A percentile compares a stretch with the other conserved stretches of the same genome.
phyloP scores from a whole-genome alignment of 1,140 invertebrate species.

The Lasioglossum baleicum region DNA sequence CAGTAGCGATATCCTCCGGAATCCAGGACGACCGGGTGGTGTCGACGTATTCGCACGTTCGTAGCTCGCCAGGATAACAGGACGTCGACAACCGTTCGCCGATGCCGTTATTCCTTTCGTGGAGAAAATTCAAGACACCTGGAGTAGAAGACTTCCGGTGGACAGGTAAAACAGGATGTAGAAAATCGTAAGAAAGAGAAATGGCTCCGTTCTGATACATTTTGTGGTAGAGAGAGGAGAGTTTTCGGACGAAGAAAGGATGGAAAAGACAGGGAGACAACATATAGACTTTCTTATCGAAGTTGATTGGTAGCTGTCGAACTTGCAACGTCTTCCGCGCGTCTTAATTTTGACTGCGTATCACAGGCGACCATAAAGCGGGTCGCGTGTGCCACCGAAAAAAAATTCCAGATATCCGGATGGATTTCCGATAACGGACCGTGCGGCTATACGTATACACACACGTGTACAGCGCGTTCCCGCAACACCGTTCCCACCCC shows the following conservation, averaged over 20 bases:
- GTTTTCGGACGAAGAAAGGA: too few species aligned
- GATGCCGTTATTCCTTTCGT: background rate
- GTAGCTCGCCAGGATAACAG: conserved; percentile 47
- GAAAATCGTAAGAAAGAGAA: background rate
- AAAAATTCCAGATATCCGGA: conserved; percentile 61
- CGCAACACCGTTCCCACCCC: background rate
- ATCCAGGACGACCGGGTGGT: conserved; percentile 2
- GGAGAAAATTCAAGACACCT: background rate
- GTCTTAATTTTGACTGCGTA: conserved; percentile 53
- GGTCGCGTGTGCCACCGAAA: conserved; percentile 44
- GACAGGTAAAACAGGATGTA: background rate
- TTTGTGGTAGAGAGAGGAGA: too few species aligned
- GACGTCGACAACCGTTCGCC: conserved; percentile 4
- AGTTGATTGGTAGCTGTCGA: conserved; percentile 24
- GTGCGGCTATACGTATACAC: conserved; percentile 27
- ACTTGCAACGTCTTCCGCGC: conserved; percentile 34
- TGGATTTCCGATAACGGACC: conserved; percentile 56
- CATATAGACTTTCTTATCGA: background rate
- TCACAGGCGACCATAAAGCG: conserved; percentile 62
- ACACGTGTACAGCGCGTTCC: background rate
- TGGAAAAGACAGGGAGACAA: background rate
- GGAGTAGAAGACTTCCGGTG: background rate
- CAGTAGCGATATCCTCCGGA: background rate
- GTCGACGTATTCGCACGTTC: background rate
- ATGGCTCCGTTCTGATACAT: too few species aligned